Percentiles rank a stretch among this genome's conserved stretches.
phyloP scores from a whole-genome alignment of 2,888 invertebrate species.

The Aplocera efformata region DNA sequence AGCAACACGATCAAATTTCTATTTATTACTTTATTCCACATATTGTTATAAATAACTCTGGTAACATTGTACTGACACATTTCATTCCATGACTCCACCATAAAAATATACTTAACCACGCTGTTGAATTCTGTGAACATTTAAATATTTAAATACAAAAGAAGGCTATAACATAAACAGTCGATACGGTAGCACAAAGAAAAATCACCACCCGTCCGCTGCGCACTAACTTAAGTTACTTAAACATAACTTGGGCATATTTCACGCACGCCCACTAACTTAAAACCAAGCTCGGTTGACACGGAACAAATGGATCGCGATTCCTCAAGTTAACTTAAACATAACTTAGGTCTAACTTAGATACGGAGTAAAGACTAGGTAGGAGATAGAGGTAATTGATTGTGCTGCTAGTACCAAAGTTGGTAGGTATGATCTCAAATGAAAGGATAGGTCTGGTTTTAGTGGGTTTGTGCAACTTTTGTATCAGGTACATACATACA shows the following conservation, averaged over 20 bases:
- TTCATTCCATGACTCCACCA: too few relatives aligned
- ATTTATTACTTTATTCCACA: too few relatives aligned
- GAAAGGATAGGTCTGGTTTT: too few relatives aligned
- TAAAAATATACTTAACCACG: conserved; percentile 1
- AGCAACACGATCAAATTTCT: too few relatives aligned
- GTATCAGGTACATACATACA: too few relatives aligned
- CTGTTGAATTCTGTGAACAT: conserved; percentile 6
- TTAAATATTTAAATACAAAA: conserved; percentile 19
- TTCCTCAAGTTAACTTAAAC: conserved; percentile 38
- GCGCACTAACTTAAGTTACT: conserved; percentile 27
- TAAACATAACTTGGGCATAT: conserved; percentile 35
- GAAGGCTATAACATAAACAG: conserved; percentile 11
- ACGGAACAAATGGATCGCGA: conserved; percentile 39
- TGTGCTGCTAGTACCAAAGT: not conserved
- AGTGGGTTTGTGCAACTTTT: too few relatives aligned
- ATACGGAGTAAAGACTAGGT: conserved; percentile 8
- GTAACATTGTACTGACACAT: too few relatives aligned
- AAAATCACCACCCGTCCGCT: conserved; percentile 28
- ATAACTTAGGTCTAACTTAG: conserved; percentile 27
- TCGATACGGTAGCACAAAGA: conserved; percentile 31
- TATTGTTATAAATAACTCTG: too few relatives aligned
- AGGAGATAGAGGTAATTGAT: conserved; percentile 12
- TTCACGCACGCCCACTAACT: conserved; percentile 42
- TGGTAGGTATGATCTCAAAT: too few relatives aligned
- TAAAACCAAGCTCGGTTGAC: conserved; percentile 34